phyloP scores from a whole-genome alignment of 2,888 invertebrate genomes.

The Ypsolopha scabrella region DNA sequence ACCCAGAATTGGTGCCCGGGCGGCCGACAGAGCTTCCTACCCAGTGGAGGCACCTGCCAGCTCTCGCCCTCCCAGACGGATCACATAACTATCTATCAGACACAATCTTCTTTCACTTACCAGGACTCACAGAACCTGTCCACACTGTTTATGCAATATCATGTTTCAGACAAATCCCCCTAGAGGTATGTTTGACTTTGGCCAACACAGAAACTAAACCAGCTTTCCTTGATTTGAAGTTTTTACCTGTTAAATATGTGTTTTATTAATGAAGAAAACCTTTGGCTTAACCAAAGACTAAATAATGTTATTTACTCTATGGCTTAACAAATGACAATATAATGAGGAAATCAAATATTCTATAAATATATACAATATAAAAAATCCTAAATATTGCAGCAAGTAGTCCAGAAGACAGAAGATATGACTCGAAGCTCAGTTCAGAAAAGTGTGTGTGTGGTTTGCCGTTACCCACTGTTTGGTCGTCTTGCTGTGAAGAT shows the following conservation, averaged over 20 bases:
- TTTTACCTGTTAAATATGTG: too few relatives aligned
- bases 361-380: too few relatives aligned
- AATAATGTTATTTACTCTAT: too few relatives aligned
- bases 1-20: constrained; percentile 86
- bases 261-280: too few relatives aligned
- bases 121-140: constrained; percentile 85
- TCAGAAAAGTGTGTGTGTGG: constrained; percentile 97
- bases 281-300: too few relatives aligned
- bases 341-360: too few relatives aligned
- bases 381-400: constrained; percentile 64
- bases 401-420: constrained; percentile 90
- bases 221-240: too few relatives aligned
- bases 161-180: constrained; percentile 97
- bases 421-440: constrained; percentile 98
- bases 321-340: too few relatives aligned
- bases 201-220: too few relatives aligned
- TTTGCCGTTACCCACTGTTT: constrained; percentile 91
- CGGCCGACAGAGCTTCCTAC: constrained; percentile 86
- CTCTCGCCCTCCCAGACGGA: constrained; percentile 96
- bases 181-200: constrained; percentile 74
- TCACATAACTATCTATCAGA: constrained; percentile 97
- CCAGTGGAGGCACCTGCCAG: constrained; percentile 97
- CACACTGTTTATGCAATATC: constrained; percentile 95
- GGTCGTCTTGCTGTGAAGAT: constrained; percentile 96
- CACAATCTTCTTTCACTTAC: constrained; percentile 96